Evolutionary conservation across 2,888 invertebrate genomes (phyloP), one percentile per base, ranked within the genome.

Genomic region (Trilocha varians): DNA sequence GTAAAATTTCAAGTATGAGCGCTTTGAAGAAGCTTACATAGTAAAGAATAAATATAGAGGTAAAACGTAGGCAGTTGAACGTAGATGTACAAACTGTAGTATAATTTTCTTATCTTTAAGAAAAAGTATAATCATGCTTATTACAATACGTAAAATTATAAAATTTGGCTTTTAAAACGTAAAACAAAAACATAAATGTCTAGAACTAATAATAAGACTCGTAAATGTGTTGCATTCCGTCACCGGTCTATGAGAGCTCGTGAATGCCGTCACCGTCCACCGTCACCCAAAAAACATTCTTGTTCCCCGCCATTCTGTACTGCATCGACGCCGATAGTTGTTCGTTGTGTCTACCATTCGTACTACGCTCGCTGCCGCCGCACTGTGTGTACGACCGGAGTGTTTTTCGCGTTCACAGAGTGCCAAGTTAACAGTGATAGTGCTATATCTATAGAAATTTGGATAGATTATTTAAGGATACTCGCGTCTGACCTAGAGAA

Each of bases 371-470:
- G 73, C 59, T 61, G 55, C 55, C 53, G 65, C 47, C 58, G 57
- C 52, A 65, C 58, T 52, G 59, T 38, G 42, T 34, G 34, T 38
- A 39, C 42, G 43, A 32, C 36, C 32, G 69, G 75, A 72, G 78
- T 80, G 78, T 71, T 68, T 70, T 60, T 59, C 70, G 71, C 68
- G 68, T 68, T 67, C 59, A 64, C 64, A 67, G 69, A 77, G 82
- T 78, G 65, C 63, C 72, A 50, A 58, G 61, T 64, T 64, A 64
- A 55, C 48, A 68, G 83, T 83, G 80, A 54, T 62, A 69, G 84
- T 82, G 83, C 57, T 69, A 69, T 71, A 76, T 70, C 52, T 55
- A 46, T 50, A 52, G 46, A 47, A 55, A 50, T 53, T 50, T 49
- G 41, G 50, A 47, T 45, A 50, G 48, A 57, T 55, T 50, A 49